Conservation (phyloP, 2,797 vertebrate species). For the Girardinus metallicus region DNA sequence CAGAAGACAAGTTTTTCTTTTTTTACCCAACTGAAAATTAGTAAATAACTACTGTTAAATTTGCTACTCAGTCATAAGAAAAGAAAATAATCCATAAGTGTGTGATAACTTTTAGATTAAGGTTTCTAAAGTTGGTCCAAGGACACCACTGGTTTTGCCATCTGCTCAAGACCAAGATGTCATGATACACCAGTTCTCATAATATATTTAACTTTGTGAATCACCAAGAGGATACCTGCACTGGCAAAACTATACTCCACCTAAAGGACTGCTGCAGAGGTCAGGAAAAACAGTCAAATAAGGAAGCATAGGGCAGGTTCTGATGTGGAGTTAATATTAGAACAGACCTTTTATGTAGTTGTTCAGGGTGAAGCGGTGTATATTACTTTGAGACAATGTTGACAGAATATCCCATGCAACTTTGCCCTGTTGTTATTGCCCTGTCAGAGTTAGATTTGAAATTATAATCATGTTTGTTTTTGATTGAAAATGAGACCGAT, state of each 20-base stretch:
- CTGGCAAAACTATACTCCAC: background rate
- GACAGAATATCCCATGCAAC: background rate
- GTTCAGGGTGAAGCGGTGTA: background rate
- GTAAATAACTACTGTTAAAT: background rate
- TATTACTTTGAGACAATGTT: constrained; percentile 5
- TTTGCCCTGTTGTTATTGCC: background rate
- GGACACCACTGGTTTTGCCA: background rate
- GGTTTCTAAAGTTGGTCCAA: background rate
- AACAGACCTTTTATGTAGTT: background rate
- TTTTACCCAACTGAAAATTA: background rate
- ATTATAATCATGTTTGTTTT: background rate
- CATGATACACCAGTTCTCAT: background rate
- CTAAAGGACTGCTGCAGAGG: background rate
- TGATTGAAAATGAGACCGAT: background rate
- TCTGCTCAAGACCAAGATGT: background rate
- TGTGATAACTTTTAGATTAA: background rate
- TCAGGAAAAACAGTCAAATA: background rate
- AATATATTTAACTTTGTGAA: background rate
- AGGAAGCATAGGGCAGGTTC: background rate
- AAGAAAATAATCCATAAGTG: background rate
- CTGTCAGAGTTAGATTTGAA: background rate
- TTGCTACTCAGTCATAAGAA: background rate
- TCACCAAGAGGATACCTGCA: background rate
- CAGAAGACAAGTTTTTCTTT: background rate
- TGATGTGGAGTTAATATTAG: background rate